Evolutionary conservation across 2,797 vertebrate genomes (phyloP).

Genomic region (Poecilia wingei): DNA sequence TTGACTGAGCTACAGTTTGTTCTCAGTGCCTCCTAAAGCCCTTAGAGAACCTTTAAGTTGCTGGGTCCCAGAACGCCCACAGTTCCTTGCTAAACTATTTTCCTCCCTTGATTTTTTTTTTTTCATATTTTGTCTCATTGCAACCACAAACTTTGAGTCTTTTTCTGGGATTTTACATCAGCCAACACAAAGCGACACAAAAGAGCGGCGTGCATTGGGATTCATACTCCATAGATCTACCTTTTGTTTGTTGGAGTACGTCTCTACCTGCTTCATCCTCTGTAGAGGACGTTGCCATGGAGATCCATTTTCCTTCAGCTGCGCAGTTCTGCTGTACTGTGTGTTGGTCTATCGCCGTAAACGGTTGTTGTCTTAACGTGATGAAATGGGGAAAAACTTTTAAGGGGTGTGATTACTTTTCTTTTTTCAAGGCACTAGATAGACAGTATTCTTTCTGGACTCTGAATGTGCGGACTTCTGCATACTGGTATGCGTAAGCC

Average conservation of each 20-base stretch:
- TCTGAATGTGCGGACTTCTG: constrained; percentile 68
- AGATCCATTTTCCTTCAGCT: neutral
- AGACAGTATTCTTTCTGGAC: constrained; percentile 56
- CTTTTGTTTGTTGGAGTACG: neutral
- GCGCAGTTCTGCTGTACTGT: neutral
- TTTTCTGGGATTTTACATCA: neutral
- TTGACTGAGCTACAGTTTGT: neutral
- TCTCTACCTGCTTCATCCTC: neutral
- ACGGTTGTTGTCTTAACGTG: neutral
- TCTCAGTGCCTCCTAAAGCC: neutral
- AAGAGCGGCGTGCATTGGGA: neutral
- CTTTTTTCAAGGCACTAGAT: constrained; percentile 8
- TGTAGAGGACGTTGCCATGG: neutral
- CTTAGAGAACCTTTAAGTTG: neutral
- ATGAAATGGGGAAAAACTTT: neutral
- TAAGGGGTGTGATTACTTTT: neutral
- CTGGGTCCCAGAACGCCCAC: neutral
- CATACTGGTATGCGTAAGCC: constrained; percentile 32
- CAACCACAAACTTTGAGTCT: neutral
- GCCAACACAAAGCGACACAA: neutral
- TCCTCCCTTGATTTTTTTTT: neutral
- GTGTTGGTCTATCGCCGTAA: neutral
- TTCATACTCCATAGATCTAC: neutral
- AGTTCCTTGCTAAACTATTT: neutral
- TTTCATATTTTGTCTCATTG: neutral